phyloP scores from a whole-genome alignment of 2,113 vertebrate genomes.

The Triplophysa tibetana region DNA sequence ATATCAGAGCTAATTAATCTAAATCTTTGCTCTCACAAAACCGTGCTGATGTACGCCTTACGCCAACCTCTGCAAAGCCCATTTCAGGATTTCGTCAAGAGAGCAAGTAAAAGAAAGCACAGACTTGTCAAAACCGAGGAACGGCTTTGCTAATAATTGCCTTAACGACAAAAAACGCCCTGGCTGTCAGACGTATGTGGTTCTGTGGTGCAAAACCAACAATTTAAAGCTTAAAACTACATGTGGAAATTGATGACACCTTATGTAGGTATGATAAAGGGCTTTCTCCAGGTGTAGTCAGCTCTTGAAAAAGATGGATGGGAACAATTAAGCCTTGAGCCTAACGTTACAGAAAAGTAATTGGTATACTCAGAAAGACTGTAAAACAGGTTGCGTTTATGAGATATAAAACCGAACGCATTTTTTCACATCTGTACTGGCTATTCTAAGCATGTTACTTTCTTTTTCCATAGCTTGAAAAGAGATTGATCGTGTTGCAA shows the following conservation, averaged over 20 bases:
- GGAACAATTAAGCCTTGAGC: conserved; percentile 42
- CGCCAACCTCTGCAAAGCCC: not conserved
- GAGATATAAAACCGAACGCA: not conserved
- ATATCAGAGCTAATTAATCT: conserved; percentile 55
- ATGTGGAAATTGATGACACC: conserved; percentile 38
- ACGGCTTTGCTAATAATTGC: conserved; percentile 1
- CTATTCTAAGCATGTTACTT: conserved; percentile 1
- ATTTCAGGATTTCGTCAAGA: not conserved
- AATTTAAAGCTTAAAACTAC: conserved; percentile 25
- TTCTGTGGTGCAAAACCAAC: conserved; percentile 1
- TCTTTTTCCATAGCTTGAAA: not conserved
- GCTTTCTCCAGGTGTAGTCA: conserved; percentile 41
- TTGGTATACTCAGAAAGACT: conserved; percentile 31
- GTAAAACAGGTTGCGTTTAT: conserved; percentile 15
- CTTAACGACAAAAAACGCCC: not conserved
- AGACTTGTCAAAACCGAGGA: conserved; percentile 10
- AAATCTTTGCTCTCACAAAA: conserved; percentile 43
- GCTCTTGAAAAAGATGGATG: conserved; percentile 52
- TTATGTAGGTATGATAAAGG: conserved; percentile 33
- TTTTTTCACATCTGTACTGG: not conserved
- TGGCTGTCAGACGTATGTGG: not conserved
- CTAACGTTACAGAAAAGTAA: conserved; percentile 39
- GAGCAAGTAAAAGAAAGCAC: not conserved
- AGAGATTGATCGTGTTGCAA: not conserved
- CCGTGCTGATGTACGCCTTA: conserved; percentile 6